Conservation (phyloP, 2,113 vertebrate genomes). For the Trichechus manatus region DNA sequence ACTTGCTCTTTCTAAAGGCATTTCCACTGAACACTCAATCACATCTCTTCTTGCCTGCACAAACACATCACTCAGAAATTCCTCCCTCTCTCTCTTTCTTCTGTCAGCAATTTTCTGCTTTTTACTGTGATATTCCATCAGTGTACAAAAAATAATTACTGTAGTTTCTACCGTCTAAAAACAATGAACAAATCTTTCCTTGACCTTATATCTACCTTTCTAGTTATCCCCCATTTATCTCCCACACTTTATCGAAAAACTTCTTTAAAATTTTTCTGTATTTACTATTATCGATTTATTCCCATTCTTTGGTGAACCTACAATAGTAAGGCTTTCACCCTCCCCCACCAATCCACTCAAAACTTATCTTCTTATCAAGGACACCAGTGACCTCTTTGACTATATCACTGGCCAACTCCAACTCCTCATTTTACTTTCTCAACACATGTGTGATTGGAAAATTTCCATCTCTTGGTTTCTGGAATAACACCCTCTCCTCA, state of each 20-base stretch:
- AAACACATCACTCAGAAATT: neutral
- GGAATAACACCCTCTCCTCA: neutral
- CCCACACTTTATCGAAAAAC: neutral
- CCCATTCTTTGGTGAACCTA: neutral
- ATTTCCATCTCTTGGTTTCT: neutral
- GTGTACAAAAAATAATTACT: constrained; percentile 34
- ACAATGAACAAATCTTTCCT: neutral
- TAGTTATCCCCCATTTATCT: neutral
- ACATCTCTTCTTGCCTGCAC: neutral
- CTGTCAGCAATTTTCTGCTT: constrained; percentile 11
- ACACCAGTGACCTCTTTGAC: neutral
- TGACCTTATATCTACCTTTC: neutral
- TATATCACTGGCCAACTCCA: neutral
- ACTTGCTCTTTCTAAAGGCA: neutral
- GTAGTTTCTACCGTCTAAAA: neutral
- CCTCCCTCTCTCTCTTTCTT: neutral
- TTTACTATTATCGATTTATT: neutral
- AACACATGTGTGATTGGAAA: neutral
- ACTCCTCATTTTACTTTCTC: too few relatives aligned
- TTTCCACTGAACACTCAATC: neutral
- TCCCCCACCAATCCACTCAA: neutral
- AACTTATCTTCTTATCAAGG: neutral
- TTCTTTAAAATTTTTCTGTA: neutral
- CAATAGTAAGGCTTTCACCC: neutral
- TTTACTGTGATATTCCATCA: neutral